Base-by-base conservation (phyloP, 2,113 vertebrate species). In the Ptyas mucosa region DNA sequence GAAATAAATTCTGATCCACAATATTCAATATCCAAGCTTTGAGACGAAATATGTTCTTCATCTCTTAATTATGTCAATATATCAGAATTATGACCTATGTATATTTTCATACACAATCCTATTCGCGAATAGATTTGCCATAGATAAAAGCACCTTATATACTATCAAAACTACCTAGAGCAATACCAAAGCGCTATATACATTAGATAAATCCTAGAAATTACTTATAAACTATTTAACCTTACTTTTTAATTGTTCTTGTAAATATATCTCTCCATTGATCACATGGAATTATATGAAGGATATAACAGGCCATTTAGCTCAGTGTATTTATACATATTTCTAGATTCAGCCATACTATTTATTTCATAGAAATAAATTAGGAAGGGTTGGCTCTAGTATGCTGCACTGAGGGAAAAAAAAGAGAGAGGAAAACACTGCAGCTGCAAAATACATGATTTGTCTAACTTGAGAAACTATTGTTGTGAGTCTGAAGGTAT, bases 21-120 rank as follows among this genome's bases (percentile, higher is more conserved):
- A 29, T 53, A 21, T 88, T 53, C 87, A 81, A 39, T 39, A 81
- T 3, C 69, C 2, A 20, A 20, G 39, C 15, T 81, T 81, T 81
- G 69, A 39, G 34, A 81, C 39, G 34, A 81, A 81, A 81, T 81
- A 21, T 34, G 18, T 81, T 81, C 0, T 81, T 34, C 69, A 81
- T 34, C 15, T 39, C 34, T 81, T 18, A 81, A 39, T 20, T 39
- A 81, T 81, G 34, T 81, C 89, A 39, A 85, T 91, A 92, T 95
- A 57, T 89, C 54, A 95, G 92, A 94, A 55, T 29, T 64, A 46
- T 90, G 43, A 49, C 5, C 57, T 58, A 58, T 64, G 26, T 11
- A 3, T 64, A 20, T 49, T n/a, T 89, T 46, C 58, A n/a, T 61
- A 61, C 15, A n/a, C 43, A 90, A 51, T 18, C 18, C 89, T 49